phyloP scores from a whole-genome alignment of 2,113 vertebrate genomes.

The Gallinago media region DNA sequence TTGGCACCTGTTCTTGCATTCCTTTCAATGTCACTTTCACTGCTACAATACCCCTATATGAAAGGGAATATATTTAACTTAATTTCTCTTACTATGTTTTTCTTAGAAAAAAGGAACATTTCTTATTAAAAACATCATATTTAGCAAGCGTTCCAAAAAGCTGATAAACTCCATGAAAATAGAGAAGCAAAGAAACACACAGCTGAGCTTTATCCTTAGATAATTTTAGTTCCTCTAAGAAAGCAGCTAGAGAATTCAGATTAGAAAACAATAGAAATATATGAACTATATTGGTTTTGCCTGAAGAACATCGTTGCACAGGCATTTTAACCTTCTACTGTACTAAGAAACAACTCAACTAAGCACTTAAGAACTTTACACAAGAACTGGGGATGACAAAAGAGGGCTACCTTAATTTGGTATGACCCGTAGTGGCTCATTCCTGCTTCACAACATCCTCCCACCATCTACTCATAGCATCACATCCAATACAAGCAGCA shows the following conservation, averaged over 20 bases:
- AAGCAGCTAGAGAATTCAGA: neutral
- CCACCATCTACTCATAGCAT: neutral
- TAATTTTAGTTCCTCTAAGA: neutral
- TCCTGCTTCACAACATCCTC: neutral
- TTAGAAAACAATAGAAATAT: neutral
- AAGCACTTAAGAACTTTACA: neutral
- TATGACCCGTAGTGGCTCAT: neutral
- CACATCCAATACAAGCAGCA: neutral
- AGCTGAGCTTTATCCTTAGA: neutral
- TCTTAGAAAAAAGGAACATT: neutral
- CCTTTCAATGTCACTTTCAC: neutral
- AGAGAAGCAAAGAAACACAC: neutral
- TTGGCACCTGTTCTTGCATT: neutral
- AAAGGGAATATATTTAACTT: neutral
- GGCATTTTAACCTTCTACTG: neutral
- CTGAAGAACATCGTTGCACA: neutral
- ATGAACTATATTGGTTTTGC: rapidly evolving
- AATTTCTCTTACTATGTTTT: neutral
- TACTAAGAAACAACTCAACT: neutral
- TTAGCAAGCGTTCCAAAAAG: neutral
- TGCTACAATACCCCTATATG: neutral
- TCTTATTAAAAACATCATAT: neutral
- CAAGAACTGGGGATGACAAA: neutral
- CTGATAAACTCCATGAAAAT: neutral
- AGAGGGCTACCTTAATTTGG: neutral